These are phyloP conservation scores for Troides oblongomaculatus DNA, from an alignment of 2,888 invertebrate species.

Conservation along the genomic window DNA sequence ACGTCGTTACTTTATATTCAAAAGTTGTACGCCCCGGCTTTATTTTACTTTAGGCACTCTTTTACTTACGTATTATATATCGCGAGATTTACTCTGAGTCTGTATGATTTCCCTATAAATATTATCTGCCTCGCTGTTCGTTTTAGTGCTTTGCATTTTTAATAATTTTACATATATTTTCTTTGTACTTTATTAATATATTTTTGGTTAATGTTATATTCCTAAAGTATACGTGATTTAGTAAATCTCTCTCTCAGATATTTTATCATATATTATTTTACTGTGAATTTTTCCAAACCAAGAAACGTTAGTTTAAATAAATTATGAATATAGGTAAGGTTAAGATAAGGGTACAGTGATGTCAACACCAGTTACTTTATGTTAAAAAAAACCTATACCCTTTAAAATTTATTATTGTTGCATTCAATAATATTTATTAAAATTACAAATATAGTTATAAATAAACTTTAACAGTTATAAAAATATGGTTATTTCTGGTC, in stretches of 20 bases:
- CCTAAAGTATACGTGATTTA: not conserved
- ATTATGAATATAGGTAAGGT: no score
- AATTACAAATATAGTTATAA: not conserved
- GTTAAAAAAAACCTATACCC: not conserved
- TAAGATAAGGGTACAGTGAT: no score
- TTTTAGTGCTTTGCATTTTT: not conserved
- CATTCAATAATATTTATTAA: not conserved
- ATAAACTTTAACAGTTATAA: not conserved
- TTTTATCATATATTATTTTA: not conserved
- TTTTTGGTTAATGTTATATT: not conserved
- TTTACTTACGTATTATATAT: constrained; percentile 26
- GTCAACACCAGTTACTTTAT: not conserved
- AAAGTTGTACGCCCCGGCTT: constrained; percentile 21
- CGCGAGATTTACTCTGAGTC: constrained; percentile 18
- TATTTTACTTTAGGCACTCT: constrained; percentile 25
- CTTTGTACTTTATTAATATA: not conserved
- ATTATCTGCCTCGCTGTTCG: not conserved
- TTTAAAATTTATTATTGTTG: not conserved
- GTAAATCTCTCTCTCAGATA: not conserved
- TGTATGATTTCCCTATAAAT: constrained; percentile 21
- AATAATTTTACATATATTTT: not conserved
- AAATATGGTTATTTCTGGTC: not conserved
- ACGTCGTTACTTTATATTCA: constrained; percentile 24
- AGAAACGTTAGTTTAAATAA: no score
- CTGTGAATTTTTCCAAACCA: not conserved